These are phyloP conservation scores for Agrochola litura DNA, from an alignment of 2,888 invertebrate genomes.

Conservation along the genomic window DNA sequence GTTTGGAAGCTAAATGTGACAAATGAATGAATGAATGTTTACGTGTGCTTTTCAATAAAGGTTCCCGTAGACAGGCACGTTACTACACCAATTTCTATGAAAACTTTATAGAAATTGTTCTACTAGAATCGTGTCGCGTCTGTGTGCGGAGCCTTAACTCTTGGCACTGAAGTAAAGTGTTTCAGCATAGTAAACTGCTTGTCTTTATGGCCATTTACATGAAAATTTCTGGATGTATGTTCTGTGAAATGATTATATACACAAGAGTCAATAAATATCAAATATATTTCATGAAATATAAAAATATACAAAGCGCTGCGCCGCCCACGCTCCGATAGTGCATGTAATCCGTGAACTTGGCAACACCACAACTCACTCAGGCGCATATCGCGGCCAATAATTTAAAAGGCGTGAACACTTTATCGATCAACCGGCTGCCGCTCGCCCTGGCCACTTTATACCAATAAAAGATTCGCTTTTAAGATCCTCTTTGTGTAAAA, in stretches of 20 bases:
- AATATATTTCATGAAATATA: conserved; percentile 26
- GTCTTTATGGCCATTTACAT: neutral
- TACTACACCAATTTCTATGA: too few species aligned
- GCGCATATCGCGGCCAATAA: conserved; percentile 64
- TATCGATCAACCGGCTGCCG: conserved; percentile 61
- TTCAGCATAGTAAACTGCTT: neutral
- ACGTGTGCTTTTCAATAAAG: neutral
- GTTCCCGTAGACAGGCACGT: too few species aligned
- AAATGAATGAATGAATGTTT: neutral
- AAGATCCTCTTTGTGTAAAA: conserved; percentile 54
- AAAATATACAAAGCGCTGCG: conserved; percentile 41
- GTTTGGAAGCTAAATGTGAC: neutral
- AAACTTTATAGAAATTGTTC: too few species aligned
- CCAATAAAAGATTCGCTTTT: conserved; percentile 59
- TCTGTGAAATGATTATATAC: conserved; percentile 3
- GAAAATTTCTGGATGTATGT: neutral
- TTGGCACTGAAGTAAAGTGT: neutral
- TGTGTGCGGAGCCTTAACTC: neutral
- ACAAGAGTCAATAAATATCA: conserved; percentile 16
- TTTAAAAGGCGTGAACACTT: conserved; percentile 65
- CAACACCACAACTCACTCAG: conserved; percentile 65
- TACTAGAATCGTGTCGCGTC: too few species aligned
- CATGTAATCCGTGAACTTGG: conserved; percentile 54
- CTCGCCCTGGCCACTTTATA: conserved; percentile 52
- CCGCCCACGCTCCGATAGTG: conserved; percentile 56